Evolutionary conservation across 2,888 invertebrate species (phyloP), one percentile per base, ranked within the genome.

Genomic region (Cosmorhoe ocellata): DNA sequence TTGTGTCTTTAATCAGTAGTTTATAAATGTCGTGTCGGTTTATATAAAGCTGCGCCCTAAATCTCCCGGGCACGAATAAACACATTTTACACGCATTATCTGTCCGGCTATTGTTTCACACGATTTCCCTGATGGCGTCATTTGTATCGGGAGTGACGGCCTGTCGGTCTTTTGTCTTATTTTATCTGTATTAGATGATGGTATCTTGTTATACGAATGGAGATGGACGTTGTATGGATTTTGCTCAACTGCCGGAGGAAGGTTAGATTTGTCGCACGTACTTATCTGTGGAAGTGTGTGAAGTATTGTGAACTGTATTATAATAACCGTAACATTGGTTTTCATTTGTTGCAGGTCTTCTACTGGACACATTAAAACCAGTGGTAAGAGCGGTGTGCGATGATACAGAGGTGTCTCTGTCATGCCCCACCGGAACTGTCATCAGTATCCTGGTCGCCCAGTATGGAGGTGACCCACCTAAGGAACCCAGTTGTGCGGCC

Each of bases 381-480:
- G 96, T 96, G 89, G 95, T 97, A 77, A 93, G 94, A 41, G 95
- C 95, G 38, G 96, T 97, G 14, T 99, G 99, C 85, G 97, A 98
- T 79, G 95, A 96, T 44, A 95, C 97, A 73, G 91, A 93, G 68
- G 94, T 98, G 70, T 93, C 94, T 36, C 91, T 98, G 55, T 93
- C 94, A 64, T 99, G 99, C 85, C 98, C 98, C n/a, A 91, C 93
- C 33, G 96, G 96, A 38, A 98, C 98, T n/a, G 94, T 95, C 66
- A 97, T 99, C 76, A 95, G 95, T 66, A 95, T 98, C 59, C 95
- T 96, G 56, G 91, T 96, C 62, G 97, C 97, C 7, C 95, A 96
- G 74, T 98, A 97, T 73, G 97, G 97, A 22, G 94, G 94, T 63
- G 92, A 92, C 0, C 67, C 75, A 1, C 71, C 76, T 0, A 84